Conservation (phyloP, 2,797 vertebrate species). For the Scomberomorus guttatus region DNA sequence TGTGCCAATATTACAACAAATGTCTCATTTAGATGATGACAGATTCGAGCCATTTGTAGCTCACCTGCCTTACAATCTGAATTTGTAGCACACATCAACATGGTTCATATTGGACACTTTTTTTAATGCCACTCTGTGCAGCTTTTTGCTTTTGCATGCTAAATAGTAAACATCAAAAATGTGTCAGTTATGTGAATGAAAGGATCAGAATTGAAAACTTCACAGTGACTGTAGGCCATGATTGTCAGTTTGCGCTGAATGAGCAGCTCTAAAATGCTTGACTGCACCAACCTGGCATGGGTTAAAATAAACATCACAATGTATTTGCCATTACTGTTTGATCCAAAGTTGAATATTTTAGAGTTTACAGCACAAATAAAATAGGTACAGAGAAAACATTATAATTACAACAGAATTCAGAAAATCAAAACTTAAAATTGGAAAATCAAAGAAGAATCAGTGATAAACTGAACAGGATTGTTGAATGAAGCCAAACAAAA, state of each 20-base stretch:
- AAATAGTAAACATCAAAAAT: not conserved
- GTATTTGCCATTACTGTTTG: constrained; percentile 58
- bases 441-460: constrained; percentile 62
- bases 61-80: constrained; percentile 13
- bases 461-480: constrained; percentile 49
- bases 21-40: not conserved
- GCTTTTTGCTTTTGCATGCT: not conserved
- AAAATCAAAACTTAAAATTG: constrained; percentile 3
- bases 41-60: constrained; percentile 1
- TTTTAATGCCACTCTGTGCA: not conserved
- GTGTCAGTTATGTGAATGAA: not conserved
- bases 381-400: constrained; percentile 7
- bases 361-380: constrained; percentile 18
- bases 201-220: not conserved
- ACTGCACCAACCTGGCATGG: constrained; percentile 26
- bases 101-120: too few relatives aligned
- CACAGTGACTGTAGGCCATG: not conserved
- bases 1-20: not conserved
- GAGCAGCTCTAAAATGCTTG: too few relatives aligned
- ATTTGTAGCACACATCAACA: not conserved
- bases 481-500: constrained; percentile 27
- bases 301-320: constrained; percentile 17
- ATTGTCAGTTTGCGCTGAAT: not conserved
- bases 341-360: constrained; percentile 21
- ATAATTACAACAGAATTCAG: not conserved